Evolutionary conservation across 2,888 invertebrate genomes (phyloP).

Genomic region (Escarpia spicata): DNA sequence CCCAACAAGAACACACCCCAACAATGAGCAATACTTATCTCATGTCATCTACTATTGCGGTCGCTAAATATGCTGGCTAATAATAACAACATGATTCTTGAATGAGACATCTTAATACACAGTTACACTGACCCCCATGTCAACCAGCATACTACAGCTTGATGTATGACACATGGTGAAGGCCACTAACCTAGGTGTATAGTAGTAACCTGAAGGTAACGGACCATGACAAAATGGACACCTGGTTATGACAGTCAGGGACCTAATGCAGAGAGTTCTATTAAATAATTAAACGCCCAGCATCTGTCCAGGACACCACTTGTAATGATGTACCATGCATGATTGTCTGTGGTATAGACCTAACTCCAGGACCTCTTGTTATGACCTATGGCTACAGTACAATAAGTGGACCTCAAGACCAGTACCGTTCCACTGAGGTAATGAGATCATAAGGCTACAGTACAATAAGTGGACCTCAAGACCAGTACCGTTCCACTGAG

Average conservation of each 20-base stretch:
- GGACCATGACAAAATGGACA: no score
- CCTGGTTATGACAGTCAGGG: no score
- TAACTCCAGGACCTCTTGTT: no score
- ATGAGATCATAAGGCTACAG: no score
- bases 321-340: not conserved
- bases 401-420: no score
- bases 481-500: no score
- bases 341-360: no score
- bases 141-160: not conserved
- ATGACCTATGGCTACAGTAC: no score
- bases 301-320: not conserved
- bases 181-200: not conserved
- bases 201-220: no score
- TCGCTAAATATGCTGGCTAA: not conserved
- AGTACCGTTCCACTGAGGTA: no score
- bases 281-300: not conserved
- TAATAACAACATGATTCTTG: not conserved
- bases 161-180: not conserved
- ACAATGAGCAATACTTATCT: not conserved
- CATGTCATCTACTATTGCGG: not conserved
- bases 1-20: not conserved
- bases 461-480: no score
- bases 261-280: no score
- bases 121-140: not conserved
- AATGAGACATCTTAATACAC: not conserved